Percentiles rank a stretch among this genome's conserved stretches.
Conservation (phyloP, 2,888 invertebrate species). For the Cosmopolites sordidus region DNA sequence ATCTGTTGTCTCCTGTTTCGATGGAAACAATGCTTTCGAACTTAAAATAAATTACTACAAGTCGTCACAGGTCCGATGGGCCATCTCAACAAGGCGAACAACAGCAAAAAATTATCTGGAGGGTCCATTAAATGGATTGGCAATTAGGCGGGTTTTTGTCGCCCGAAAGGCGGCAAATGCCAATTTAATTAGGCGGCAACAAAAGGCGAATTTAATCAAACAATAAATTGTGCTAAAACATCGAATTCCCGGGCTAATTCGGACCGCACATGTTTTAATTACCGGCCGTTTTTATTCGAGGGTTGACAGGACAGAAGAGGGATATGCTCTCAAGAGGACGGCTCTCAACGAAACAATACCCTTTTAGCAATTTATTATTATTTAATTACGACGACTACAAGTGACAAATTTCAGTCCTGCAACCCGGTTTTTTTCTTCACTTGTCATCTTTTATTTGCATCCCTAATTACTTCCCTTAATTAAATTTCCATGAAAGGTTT, state of each 20-base stretch:
- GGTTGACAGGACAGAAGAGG: slow-evolving; percentile 18
- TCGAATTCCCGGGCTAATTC: slow-evolving; percentile 24
- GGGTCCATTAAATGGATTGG: slow-evolving; percentile 29
- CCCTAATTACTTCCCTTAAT: too few species aligned
- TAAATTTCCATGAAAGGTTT: too few species aligned
- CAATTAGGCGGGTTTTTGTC: slow-evolving; percentile 32
- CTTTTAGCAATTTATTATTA: slow-evolving; percentile 13
- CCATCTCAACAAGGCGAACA: slow-evolving; percentile 14
- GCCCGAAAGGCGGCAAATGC: slow-evolving; percentile 30
- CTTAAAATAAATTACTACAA: slow-evolving; percentile 18
- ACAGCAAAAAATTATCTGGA: slow-evolving; percentile 18
- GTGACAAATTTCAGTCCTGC: not conserved
- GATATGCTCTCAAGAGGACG: slow-evolving; percentile 6
- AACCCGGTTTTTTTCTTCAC: not conserved
- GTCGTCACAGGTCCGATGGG: slow-evolving; percentile 15
- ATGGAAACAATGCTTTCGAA: slow-evolving; percentile 3
- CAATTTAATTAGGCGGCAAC: slow-evolving; percentile 33
- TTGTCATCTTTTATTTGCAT: too few species aligned
- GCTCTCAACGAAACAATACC: slow-evolving; percentile 6
- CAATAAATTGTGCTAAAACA: slow-evolving; percentile 30
- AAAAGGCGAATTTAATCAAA: slow-evolving; percentile 36
- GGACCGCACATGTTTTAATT: slow-evolving; percentile 26
- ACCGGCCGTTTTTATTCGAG: slow-evolving; percentile 22
- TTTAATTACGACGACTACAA: slow-evolving; percentile 3
- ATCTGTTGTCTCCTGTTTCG: slow-evolving; percentile 3